Base-by-base conservation (phyloP, 2,797 vertebrate genomes). In the Mionectes olivaceus region DNA sequence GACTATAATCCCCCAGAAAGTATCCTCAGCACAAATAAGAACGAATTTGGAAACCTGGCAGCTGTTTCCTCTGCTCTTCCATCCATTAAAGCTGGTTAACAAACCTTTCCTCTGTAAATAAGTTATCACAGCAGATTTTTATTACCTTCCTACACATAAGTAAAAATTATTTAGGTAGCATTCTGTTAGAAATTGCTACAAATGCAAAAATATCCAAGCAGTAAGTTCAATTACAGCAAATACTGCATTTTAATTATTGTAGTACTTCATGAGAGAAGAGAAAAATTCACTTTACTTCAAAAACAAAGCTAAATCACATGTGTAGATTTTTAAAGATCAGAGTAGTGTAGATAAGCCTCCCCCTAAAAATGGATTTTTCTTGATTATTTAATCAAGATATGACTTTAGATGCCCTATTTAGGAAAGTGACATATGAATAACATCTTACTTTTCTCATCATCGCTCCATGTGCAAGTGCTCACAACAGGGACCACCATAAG, bases 21-120 rank as follows among this genome's bases (percentile, higher is more conserved):
- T 30, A 94, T 81, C 73, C 79, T 90, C 68, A 65, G 21, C 43
- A 70, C 25, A 92, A 87, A 22, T 50, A 78, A 52, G 57, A 80
- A 89, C 8, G 7, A 60, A 50, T 92, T 85, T 68, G 71, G 89
- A 95, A 93, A 86, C 2, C 4, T 68, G 57, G 33, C 56, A 89
- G 81, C 52, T 74, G 41, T 49, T 88, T 47, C 16, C 9, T 16
- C 7, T 17, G 25, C 35, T 57, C 85, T 82, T 79, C 37, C 24
- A 80, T 25, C 44, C 37, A 77, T 28, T 75, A 78, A 75, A 78
- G 14, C 17, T 57, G 73, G 41, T 30, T 76, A 90, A 52, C 25
- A 84, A 91, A 52, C 11, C 14, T 63, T 49, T 65, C 25, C 49
- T 69, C 55, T 56, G 37, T 68, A 87, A 88, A 39, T 4, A 74